Conservation (phyloP, 2,888 invertebrate species). For the Zelleria hepariella region DNA sequence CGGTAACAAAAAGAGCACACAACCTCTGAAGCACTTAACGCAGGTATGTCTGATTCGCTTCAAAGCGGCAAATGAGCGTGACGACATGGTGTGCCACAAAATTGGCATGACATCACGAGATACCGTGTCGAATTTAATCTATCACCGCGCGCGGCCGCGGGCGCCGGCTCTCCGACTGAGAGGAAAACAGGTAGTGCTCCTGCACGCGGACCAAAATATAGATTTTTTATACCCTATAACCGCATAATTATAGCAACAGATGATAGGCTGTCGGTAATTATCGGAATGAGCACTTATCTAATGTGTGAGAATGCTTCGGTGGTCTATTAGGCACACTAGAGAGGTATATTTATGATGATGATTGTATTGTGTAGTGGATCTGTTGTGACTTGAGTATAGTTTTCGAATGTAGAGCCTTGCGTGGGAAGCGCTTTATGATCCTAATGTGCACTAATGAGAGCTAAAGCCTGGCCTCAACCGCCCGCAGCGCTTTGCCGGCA, state of each 20-base stretch:
- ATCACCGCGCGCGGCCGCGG: constrained; percentile 55
- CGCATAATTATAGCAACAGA: not conserved
- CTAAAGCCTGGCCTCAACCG: not conserved
- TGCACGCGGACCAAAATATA: constrained; percentile 40
- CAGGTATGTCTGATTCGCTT: constrained; percentile 3
- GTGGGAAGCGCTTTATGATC: not conserved
- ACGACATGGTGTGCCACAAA: constrained; percentile 48
- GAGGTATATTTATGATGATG: not conserved
- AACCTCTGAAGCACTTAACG: not conserved
- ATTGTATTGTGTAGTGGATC: not conserved
- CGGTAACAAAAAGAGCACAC: not conserved
- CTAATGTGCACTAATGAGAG: constrained; percentile 1
- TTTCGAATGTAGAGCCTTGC: not conserved
- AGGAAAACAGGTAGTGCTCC: constrained; percentile 60
- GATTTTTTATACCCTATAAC: constrained; percentile 21
- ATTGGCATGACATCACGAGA: constrained; percentile 69
- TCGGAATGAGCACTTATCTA: constrained; percentile 17
- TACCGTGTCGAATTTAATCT: constrained; percentile 70
- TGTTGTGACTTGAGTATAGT: not conserved
- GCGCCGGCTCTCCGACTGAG: constrained; percentile 45
- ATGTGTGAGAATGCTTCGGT: not conserved
- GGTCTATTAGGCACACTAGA: not conserved
- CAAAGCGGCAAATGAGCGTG: constrained; percentile 48
- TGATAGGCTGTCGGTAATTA: constrained; percentile 14
- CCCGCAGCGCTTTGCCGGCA: not conserved